Evolutionary conservation across 2,888 invertebrate genomes (phyloP).

Genomic region (Caenorhabditis sinica): DNA sequence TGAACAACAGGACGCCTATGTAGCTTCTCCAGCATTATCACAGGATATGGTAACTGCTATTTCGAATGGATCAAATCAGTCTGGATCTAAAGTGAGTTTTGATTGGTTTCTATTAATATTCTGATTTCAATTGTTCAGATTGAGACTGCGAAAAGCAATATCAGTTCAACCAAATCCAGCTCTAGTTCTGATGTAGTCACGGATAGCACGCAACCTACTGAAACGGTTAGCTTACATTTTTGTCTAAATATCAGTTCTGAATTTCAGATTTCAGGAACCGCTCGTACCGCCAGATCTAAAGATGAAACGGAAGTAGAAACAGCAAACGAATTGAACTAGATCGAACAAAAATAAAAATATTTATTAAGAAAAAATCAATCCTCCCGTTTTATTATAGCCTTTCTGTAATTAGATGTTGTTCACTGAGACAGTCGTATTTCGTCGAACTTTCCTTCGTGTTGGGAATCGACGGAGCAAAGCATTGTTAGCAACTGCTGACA

Average conservation of each 20-base stretch:
- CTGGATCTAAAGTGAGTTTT: constrained; percentile 9
- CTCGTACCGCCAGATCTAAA: constrained; percentile 9
- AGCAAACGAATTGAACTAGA: neutral
- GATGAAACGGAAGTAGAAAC: constrained; percentile 1
- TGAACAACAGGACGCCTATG: neutral
- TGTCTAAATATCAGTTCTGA: neutral
- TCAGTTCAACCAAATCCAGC: neutral
- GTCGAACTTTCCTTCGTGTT: constrained; percentile 73
- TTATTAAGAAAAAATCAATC: neutral
- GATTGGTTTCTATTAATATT: neutral
- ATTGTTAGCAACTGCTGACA: constrained; percentile 81
- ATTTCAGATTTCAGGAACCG: constrained; percentile 67
- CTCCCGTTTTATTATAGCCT: neutral
- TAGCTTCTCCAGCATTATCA: neutral
- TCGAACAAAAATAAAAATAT: neutral
- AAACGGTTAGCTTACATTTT: constrained; percentile 27
- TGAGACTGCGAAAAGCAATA: neutral
- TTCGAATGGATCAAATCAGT: neutral
- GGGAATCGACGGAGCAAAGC: constrained; percentile 79
- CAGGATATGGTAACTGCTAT: neutral
- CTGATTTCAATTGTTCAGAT: constrained; percentile 9
- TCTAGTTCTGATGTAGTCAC: constrained; percentile 9
- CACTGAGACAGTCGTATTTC: constrained; percentile 59
- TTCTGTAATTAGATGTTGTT: constrained; percentile 35
- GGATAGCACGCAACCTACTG: constrained; percentile 34